Base-by-base conservation (phyloP, 2,113 vertebrate species). In the Menidia beryllina region DNA sequence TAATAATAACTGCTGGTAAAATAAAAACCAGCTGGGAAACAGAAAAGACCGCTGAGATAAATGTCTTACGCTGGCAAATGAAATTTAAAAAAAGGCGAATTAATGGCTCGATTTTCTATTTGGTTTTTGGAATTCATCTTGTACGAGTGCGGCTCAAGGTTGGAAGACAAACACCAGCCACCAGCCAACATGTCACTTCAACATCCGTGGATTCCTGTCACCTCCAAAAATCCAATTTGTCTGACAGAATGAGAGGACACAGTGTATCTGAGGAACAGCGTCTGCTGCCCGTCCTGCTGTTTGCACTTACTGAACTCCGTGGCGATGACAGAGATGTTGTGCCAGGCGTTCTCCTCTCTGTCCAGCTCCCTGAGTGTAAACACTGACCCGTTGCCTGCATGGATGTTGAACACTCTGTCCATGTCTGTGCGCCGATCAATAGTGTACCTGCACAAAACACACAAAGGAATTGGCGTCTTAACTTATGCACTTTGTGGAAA, bases 391-490 rank as follows among this genome's bases (percentile, higher is more conserved):
- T 98, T 99, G 77, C 93, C 95, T 51, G 96, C 94, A 84, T 98
- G 94, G 74, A 98, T 91, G 91, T 96, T 97, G 92, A 99, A 99
- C 80, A 98, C 92, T 75, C 96, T 92, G 92, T 99, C 97, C 97
- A 99, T 95, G 90, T 99, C 97, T 1, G 96, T 99, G 77, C 94
- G 95, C 8, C 97, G 95, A 88, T 99, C 97, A 26, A 99, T 95
- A 39, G 96, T 95, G 88, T 98, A 99, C 91, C 97, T 99, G 94
- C 79, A 72, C 14, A 62, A 53, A 43, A 74, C 20, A 68, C 69
- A 84, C 60, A 75, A 25, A 56, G 5, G 34, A 8, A 45, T 26
- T 24, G 3, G 56, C 26, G 17, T 72, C 24, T 66, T 39, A 60
- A 65, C 54, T 5, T 11, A 25, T 55, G 34, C 43, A 21, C 43